A percentile compares a stretch with the other conserved stretches of the same genome.
These are phyloP conservation scores for Sepioteuthis lessoniana DNA, from an alignment of 2,888 invertebrate genomes.

Conservation along the genomic window DNA sequence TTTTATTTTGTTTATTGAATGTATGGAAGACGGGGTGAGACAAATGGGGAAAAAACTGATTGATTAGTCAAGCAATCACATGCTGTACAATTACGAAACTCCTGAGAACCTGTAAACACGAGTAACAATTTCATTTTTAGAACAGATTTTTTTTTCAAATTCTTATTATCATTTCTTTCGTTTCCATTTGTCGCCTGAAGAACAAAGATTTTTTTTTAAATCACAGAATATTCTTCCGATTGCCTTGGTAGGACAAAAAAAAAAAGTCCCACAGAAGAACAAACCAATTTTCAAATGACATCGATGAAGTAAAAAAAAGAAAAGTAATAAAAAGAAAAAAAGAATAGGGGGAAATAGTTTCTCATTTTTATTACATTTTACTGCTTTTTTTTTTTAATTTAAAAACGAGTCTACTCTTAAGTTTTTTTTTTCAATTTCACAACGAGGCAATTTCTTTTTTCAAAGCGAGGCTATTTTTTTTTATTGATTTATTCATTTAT, in stretches of 20 bases:
- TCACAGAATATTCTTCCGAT: not conserved
- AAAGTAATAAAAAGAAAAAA: not conserved
- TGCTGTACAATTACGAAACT: not conserved
- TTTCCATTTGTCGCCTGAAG: not conserved
- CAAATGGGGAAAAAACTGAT: not conserved
- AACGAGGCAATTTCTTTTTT: too few relatives aligned
- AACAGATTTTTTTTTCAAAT: not conserved
- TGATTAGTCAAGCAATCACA: not conserved
- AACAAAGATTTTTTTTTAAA: not conserved
- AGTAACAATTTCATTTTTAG: conserved; percentile 13
- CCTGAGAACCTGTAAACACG: not conserved
- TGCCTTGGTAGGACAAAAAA: not conserved
- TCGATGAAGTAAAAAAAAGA: not conserved
- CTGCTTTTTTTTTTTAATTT: too few relatives aligned
- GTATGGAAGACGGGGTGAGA: not conserved
- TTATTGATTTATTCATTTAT: too few relatives aligned
- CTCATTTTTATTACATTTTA: too few relatives aligned
- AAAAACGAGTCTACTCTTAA: too few relatives aligned
- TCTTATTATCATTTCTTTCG: not conserved
- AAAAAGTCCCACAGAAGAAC: conserved; percentile 8
- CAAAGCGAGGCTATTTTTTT: too few relatives aligned
- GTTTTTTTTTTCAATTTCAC: too few relatives aligned
- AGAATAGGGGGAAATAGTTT: too few relatives aligned
- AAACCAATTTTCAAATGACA: not conserved
- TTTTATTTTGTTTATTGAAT: not conserved